Base-by-base conservation (phyloP, 1,140 invertebrate genomes). In the Formica exsecta region DNA sequence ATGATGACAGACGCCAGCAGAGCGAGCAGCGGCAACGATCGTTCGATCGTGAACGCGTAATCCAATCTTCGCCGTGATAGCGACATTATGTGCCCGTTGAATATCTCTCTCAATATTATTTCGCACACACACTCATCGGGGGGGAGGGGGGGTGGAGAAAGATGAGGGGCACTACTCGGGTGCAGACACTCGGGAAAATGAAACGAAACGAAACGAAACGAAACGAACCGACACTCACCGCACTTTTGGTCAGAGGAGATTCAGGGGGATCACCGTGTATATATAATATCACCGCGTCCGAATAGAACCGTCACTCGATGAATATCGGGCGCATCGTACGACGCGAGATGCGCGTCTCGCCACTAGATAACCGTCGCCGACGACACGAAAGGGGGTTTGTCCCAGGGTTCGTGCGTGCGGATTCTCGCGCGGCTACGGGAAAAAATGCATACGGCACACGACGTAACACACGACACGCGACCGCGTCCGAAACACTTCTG, bases 401-500 rank as follows among this genome's bases (percentile, higher is more conserved):
- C 32, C 76, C 79, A 51, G 57, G 76, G 70, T 91, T 88, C 92
- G 92, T 91, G 91, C 92, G 85, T 90, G 85, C 85, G 86, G 38
- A 8, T 89, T 86, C 87, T 54, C 11, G 65, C 65, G 65, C 62
- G 83, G 84, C 68, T 71, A 85, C 75, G 85, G 25, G 19, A 73
- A 91, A 90, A 92, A 92, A 92, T 88, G 71, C 86, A 92, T 81
- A 77, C 90, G 87, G 71, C 89, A 92, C 65, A 91, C 66, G 75
- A 86, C 87, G 79, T 92, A 92, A 87, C 48, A 13, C 44, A 94
- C 93, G 92, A 93, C 48, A 86, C 94, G 93, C 93, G 93, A 92
- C 90, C 94, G 94, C 94, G 95, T 94, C 94, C 94, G 91, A 94
- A 94, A 93, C 94, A 95, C 94, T 93, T 95, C 95, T 95, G 93